Percentiles rank a stretch among this genome's conserved stretches.
Conservation (phyloP, 2,113 vertebrate genomes). For the Apodemus sylvaticus region DNA sequence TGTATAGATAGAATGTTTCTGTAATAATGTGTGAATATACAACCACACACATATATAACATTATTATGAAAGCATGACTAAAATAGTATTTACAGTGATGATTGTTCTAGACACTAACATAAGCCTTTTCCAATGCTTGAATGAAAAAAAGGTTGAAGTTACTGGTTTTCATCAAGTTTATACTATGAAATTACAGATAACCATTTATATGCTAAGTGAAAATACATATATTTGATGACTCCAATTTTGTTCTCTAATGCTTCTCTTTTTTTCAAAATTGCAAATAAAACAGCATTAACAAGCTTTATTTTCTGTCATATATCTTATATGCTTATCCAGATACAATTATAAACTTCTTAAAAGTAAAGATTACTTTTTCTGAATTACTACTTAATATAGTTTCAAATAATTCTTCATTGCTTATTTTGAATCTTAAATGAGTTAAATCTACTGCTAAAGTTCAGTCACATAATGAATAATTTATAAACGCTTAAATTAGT, state of each 20-base stretch:
- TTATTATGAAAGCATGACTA: slow-evolving; percentile 29
- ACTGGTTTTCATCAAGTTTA: slow-evolving; percentile 46
- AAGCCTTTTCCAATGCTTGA: neutral
- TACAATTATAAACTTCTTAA: slow-evolving; percentile 25
- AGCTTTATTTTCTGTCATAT: slow-evolving; percentile 46
- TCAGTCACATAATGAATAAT: neutral
- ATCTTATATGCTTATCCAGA: slow-evolving; percentile 38
- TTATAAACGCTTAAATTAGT: slow-evolving; percentile 44
- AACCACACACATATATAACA: neutral
- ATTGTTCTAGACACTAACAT: neutral
- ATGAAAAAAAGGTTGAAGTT: neutral
- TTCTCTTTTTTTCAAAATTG: slow-evolving; percentile 5
- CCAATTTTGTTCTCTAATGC: slow-evolving; percentile 2
- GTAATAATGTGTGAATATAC: neutral
- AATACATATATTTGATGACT: neutral
- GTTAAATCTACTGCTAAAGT: slow-evolving; percentile 26
- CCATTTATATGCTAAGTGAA: slow-evolving; percentile 28
- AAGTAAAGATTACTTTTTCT: slow-evolving; percentile 26
- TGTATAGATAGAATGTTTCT: neutral
- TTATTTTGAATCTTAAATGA: slow-evolving; percentile 14
- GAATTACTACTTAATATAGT: slow-evolving; percentile 49
- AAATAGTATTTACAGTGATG: neutral
- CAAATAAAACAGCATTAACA: neutral
- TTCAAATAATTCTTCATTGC: neutral
- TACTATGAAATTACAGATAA: slow-evolving; percentile 22